These are phyloP conservation scores for Atrina japonica DNA, from an alignment of 2,888 invertebrate genomes.

Conservation along the genomic window DNA sequence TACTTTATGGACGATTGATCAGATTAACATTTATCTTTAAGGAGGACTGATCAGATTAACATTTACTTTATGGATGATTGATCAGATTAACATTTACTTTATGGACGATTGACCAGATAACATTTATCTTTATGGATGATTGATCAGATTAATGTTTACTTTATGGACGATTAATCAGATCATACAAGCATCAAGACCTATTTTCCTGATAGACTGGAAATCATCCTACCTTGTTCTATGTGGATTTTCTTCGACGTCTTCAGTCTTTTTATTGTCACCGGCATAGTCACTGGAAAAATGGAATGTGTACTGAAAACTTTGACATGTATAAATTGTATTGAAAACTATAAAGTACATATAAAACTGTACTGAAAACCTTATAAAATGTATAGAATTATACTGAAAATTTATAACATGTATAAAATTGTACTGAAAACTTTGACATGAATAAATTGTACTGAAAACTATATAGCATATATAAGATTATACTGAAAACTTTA, in stretches of 20 bases:
- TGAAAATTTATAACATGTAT: not conserved
- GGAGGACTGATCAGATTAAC: too few relatives aligned
- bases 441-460: not conserved
- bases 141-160: too few relatives aligned
- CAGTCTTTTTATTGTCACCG: not conserved
- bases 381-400: too few relatives aligned
- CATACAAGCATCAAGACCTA: too few relatives aligned
- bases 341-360: too few relatives aligned
- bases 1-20: too few relatives aligned
- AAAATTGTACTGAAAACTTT: not conserved
- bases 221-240: conserved; percentile 29
- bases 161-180: too few relatives aligned
- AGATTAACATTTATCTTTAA: too few relatives aligned
- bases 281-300: conserved; percentile 6
- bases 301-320: not conserved
- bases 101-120: not conserved
- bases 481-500: too few relatives aligned
- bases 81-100: not conserved
- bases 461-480: too few relatives aligned
- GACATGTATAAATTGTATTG: not conserved
- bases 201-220: not conserved
- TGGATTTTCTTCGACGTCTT: conserved; percentile 1
- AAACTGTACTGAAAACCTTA: too few relatives aligned
- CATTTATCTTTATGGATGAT: too few relatives aligned
- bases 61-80: not conserved